These are phyloP conservation scores for Acronicta alni DNA, from an alignment of 2,888 invertebrate species.

Conservation along the genomic window DNA sequence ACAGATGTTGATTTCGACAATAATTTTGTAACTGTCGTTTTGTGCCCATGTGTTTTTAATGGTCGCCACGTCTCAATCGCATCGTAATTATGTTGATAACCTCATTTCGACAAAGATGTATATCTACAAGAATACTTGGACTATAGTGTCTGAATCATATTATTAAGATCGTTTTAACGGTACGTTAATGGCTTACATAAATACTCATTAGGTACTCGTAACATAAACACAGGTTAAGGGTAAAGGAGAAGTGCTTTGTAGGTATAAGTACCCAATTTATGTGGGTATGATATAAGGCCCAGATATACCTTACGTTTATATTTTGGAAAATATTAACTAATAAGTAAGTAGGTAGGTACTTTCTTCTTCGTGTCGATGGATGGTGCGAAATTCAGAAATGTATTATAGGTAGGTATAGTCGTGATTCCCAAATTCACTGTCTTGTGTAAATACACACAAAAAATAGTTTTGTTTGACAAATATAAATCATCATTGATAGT, in stretches of 20 bases:
- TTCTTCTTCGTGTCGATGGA: too few relatives aligned
- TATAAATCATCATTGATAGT: not conserved
- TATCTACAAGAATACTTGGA: not conserved
- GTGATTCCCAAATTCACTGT: constrained; percentile 6
- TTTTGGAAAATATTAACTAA: not conserved
- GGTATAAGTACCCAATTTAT: not conserved
- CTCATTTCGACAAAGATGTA: not conserved
- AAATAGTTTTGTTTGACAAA: not conserved
- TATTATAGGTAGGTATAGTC: too few relatives aligned
- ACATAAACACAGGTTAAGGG: constrained; percentile 27
- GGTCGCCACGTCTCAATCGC: constrained; percentile 12
- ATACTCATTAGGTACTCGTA: constrained; percentile 34
- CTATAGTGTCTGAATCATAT: constrained; percentile 12
- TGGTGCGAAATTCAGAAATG: too few relatives aligned
- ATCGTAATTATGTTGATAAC: not conserved
- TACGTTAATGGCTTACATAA: constrained; percentile 27
- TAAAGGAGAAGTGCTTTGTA: constrained; percentile 6
- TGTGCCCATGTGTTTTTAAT: constrained; percentile 14
- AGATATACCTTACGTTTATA: not conserved
- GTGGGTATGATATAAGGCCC: not conserved
- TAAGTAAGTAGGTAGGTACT: not conserved
- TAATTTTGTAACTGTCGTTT: constrained; percentile 10
- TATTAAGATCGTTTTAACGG: constrained; percentile 19
- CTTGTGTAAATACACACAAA: not conserved
- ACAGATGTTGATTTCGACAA: not conserved